Evolutionary conservation across 2,113 vertebrate species (phyloP), one percentile per base, ranked within the genome.

Genomic region (Otocyon megalotis): DNA sequence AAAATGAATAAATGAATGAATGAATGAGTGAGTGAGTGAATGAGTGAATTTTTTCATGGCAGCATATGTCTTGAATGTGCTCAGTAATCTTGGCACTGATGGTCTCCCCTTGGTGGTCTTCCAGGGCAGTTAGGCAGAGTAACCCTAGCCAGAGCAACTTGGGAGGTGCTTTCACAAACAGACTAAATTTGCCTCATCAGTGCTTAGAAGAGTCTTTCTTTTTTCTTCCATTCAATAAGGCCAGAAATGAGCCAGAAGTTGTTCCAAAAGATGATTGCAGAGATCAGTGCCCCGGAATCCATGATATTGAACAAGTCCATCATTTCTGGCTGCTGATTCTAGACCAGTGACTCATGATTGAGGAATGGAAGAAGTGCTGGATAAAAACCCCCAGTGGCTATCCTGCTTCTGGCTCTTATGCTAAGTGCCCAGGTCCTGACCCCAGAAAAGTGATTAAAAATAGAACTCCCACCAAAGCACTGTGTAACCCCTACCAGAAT

Each of bases 251-350:
- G 93, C 74, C 56, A 82, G 72, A 53, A 71, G 53, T 94, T 17
- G 28, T 91, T 95, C 95, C 81, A 91, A 93, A 82, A 83, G 84
- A 82, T 88, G 90, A 95, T 65, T 96, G 93, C 94, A 90, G 54
- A 97, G 98, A 97, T 98, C 98, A 72, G 60, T 93, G 98, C 94
- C 98, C 98, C 89, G 86, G 96, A 95, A 93, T 93, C 94, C 90
- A 74, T 63, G 92, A 98, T 98, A 98, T 98, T 98, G 98, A 98
- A 98, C 97, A 98, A 96, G 97, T 99, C 97, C 97, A 98, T 99
- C 98, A 98, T 98, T 97, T 79, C 96, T 97, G 89, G 96, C 95
- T 97, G 98, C 96, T 97, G 98, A 97, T 97, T 98, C 98, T 96
- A 96, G 96, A 98, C 92, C 97, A 98, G 97, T 98, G 98, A 94